Percentiles rank a stretch among this genome's conserved stretches.
Conservation (phyloP, 2,113 vertebrate genomes). For the Sisor rabdophorus region DNA sequence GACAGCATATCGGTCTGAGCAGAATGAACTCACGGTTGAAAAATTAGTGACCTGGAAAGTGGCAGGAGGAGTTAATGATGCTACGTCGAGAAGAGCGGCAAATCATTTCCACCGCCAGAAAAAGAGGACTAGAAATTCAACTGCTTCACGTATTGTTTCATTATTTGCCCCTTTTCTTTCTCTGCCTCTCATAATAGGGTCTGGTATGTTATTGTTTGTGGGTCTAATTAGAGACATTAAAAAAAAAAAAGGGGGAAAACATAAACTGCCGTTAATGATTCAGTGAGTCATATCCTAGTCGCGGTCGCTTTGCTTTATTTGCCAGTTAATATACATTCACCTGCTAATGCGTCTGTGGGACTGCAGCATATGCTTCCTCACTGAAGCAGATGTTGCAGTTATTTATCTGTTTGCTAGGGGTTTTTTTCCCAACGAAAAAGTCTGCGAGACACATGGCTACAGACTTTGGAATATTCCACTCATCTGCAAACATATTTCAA, state of each 20-base stretch:
- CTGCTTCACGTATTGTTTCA: constrained; percentile 56
- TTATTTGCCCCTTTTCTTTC: constrained; percentile 47
- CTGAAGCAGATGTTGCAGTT: constrained; percentile 37
- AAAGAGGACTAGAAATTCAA: constrained; percentile 60
- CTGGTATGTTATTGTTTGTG: constrained; percentile 60
- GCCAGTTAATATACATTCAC: constrained; percentile 36
- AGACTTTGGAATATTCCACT: constrained; percentile 14
- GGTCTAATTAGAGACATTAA: constrained; percentile 62
- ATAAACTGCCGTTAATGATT: constrained; percentile 64
- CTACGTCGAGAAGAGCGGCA: constrained; percentile 71
- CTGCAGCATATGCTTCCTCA: constrained; percentile 20
- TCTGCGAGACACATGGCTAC: constrained; percentile 13
- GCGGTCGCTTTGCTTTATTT: constrained; percentile 58
- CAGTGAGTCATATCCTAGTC: constrained; percentile 60
- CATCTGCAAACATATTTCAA: constrained; percentile 19
- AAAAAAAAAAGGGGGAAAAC: constrained; percentile 49
- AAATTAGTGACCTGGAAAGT: constrained; percentile 99
- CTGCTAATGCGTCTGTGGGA: constrained; percentile 26
- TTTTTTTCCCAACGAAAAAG: constrained; percentile 32
- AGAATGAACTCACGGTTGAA: constrained; percentile 98
- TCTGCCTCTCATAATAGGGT: constrained; percentile 59
- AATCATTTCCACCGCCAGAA: constrained; percentile 70
- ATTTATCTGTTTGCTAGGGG: constrained; percentile 39
- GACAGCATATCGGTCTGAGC: constrained; percentile 93
- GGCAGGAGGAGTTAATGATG: constrained; percentile 88